A percentile compares a stretch with the other conserved stretches of the same genome.
These are phyloP conservation scores for Urocolius indicus DNA, from an alignment of 2,113 vertebrate species.

Conservation along the genomic window DNA sequence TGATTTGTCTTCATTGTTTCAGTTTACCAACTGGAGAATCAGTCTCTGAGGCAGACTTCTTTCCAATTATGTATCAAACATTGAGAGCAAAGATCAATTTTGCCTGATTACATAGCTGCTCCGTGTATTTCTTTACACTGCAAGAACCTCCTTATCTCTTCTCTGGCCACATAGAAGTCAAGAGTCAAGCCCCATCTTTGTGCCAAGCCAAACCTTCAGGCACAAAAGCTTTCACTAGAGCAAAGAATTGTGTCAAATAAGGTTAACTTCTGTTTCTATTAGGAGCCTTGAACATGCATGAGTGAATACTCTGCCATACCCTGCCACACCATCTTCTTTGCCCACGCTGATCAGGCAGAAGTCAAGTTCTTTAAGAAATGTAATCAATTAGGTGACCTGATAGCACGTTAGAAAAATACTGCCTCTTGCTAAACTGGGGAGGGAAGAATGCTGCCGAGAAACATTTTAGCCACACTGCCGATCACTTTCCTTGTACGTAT, in stretches of 20 bases:
- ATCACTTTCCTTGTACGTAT: background rate
- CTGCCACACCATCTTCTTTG: background rate
- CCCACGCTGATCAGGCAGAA: constrained; percentile 9
- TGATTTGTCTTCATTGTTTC: background rate
- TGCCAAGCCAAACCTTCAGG: background rate
- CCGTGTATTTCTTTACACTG: background rate
- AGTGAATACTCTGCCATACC: background rate
- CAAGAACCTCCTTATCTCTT: background rate
- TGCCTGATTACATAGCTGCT: background rate
- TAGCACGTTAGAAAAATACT: background rate
- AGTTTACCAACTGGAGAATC: background rate
- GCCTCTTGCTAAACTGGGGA: background rate
- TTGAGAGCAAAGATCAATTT: background rate
- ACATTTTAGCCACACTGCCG: background rate
- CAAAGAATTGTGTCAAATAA: background rate
- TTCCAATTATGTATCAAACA: constrained; percentile 6
- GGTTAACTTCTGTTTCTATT: background rate
- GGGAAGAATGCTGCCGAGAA: background rate
- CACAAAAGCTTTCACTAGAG: background rate
- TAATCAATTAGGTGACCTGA: background rate
- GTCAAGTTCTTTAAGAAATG: background rate
- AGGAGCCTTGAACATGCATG: background rate
- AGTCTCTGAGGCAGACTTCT: background rate
- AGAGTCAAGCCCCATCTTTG: background rate
- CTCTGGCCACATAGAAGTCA: background rate